Percentiles rank a stretch among this genome's conserved stretches.
Conservation (phyloP, 1,140 invertebrate species). For the Asobara japonica region DNA sequence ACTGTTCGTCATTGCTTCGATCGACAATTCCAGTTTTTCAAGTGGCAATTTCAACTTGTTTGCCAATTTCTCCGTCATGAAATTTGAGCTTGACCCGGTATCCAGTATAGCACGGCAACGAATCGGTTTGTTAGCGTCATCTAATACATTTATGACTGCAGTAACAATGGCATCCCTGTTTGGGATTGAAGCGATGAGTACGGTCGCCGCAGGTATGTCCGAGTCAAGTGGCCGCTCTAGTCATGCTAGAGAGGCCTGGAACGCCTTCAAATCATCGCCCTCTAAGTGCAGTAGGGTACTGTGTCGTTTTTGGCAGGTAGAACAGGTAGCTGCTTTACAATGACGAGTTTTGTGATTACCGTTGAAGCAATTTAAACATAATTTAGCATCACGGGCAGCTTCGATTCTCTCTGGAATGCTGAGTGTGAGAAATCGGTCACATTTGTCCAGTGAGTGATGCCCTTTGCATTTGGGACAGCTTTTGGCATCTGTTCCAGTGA, state of each 20-base stretch:
- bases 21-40: background rate
- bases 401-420: background rate
- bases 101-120: conserved; percentile 11
- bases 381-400: background rate
- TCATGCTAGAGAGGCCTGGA: background rate
- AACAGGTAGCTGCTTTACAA: background rate
- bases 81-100: conserved; percentile 15
- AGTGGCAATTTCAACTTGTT: background rate
- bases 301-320: background rate
- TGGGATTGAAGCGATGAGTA: background rate
- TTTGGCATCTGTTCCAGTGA: background rate
- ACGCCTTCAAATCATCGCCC: background rate
- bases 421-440: conserved; percentile 9
- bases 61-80: conserved; percentile 20
- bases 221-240: background rate
- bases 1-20: background rate
- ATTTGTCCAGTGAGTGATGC: background rate
- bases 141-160: background rate
- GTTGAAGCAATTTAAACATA: conserved; percentile 7
- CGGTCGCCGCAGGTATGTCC: background rate
- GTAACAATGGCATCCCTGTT: background rate
- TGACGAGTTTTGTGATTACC: background rate
- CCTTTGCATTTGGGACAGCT: background rate
- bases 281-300: background rate
- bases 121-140: background rate